Percentiles rank a stretch among this genome's conserved stretches.
These are phyloP conservation scores for Jacana jacana DNA, from an alignment of 2,113 vertebrate species.

Conservation along the genomic window DNA sequence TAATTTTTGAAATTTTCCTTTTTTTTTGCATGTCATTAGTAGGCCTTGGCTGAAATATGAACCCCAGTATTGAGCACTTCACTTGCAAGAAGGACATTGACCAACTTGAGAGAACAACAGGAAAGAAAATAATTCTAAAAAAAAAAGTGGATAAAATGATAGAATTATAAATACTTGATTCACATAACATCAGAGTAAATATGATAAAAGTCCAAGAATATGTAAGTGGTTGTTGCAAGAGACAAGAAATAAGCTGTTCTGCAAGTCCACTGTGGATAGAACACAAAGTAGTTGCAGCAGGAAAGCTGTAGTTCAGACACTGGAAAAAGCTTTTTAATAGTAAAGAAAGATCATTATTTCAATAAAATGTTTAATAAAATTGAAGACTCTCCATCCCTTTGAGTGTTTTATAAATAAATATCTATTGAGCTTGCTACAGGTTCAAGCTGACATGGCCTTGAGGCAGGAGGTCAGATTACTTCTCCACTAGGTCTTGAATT, in stretches of 20 bases:
- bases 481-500: neutral
- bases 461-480: neutral
- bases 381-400: neutral
- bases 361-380: neutral
- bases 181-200: neutral
- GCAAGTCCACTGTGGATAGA: neutral
- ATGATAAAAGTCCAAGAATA: neutral
- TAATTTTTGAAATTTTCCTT: neutral
- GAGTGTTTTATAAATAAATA: neutral
- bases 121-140: neutral
- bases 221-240: neutral
- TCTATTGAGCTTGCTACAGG: neutral
- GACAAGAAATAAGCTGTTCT: neutral
- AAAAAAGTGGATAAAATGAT: neutral
- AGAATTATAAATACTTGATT: neutral
- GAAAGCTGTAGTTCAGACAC: neutral
- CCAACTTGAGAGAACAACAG: neutral
- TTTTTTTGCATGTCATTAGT: neutral
- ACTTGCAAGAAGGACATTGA: neutral
- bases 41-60: neutral
- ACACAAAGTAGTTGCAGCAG: neutral
- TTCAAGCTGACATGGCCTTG: neutral
- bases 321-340: neutral
- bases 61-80: neutral
- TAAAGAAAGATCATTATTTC: neutral